These are phyloP conservation scores for Laupala kohalensis DNA, from an alignment of 1,140 invertebrate genomes.

Conservation along the genomic window DNA sequence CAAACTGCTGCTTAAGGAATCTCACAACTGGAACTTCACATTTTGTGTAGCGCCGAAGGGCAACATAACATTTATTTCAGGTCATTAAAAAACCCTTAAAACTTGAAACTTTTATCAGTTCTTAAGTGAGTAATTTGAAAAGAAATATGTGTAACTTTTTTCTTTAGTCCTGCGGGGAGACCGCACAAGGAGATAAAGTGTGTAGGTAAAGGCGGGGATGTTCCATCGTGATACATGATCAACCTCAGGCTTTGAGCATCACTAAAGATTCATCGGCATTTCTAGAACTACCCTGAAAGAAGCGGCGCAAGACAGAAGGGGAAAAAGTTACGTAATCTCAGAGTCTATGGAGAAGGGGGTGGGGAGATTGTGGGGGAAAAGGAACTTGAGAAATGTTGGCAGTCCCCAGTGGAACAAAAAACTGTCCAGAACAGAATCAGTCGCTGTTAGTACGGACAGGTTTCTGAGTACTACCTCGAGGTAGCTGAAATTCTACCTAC, in stretches of 20 bases:
- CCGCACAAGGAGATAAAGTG: too few relatives aligned
- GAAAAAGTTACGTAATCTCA: background rate
- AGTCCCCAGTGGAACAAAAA: too few relatives aligned
- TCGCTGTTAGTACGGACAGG: too few relatives aligned
- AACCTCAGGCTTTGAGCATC: background rate
- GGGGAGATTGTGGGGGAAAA: background rate
- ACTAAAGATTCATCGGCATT: background rate
- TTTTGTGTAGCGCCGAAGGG: too few relatives aligned
- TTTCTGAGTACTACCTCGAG: too few relatives aligned
- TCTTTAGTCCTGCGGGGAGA: background rate
- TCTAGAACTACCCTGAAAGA: background rate
- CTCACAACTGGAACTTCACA: too few relatives aligned
- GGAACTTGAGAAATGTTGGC: too few relatives aligned
- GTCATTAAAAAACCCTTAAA: background rate
- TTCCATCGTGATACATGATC: too few relatives aligned
- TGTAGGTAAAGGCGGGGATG: background rate
- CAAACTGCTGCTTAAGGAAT: too few relatives aligned
- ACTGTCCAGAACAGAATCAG: too few relatives aligned
- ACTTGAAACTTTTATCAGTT: background rate
- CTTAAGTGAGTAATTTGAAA: background rate
- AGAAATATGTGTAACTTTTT: background rate
- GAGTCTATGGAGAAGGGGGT: background rate
- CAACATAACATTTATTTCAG: background rate
- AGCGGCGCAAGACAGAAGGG: background rate
- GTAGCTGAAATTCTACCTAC: too few relatives aligned